phyloP scores from a whole-genome alignment of 1,140 invertebrate species.

The Trypoxylus dichotomus region DNA sequence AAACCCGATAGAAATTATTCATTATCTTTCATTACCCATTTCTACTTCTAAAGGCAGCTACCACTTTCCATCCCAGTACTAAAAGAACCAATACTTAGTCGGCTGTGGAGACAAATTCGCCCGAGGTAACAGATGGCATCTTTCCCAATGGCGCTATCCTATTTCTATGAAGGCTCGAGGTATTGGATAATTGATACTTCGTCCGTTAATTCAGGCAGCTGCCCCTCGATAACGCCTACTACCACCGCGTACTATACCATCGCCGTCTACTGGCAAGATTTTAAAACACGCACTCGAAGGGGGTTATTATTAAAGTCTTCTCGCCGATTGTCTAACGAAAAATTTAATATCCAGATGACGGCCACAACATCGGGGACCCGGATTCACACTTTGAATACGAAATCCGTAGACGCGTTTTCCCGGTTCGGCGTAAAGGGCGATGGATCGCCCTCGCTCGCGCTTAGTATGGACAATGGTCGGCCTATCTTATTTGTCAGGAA shows the following conservation, averaged over 20 bases:
- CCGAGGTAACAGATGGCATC: background rate
- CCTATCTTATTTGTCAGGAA: slow-evolving; percentile 36
- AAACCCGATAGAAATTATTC: too few relatives aligned
- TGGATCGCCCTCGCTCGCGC: slow-evolving; percentile 1
- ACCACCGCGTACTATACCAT: slow-evolving; percentile 20
- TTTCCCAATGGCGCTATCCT: background rate
- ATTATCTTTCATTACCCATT: too few relatives aligned
- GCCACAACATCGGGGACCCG: slow-evolving; percentile 34
- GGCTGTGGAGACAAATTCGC: background rate
- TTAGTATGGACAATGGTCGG: slow-evolving; percentile 29
- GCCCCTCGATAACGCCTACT: slow-evolving; percentile 36
- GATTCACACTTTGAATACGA: slow-evolving; percentile 38
- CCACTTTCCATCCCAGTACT: background rate
- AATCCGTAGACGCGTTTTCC: slow-evolving; percentile 11
- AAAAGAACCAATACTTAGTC: background rate
- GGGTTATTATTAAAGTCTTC: slow-evolving; percentile 41
- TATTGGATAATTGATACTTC: slow-evolving; percentile 47
- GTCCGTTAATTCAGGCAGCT: slow-evolving; percentile 39
- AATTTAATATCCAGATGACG: slow-evolving; percentile 41
- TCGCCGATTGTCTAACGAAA: slow-evolving; percentile 34
- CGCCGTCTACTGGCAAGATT: background rate
- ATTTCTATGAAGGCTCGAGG: slow-evolving; percentile 19
- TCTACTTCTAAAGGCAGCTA: too few relatives aligned
- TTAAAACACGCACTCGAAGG: slow-evolving; percentile 35
- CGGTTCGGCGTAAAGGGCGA: slow-evolving; percentile 27